Conservation (phyloP, 1,140 invertebrate species). For the Mercenaria mercenaria region DNA sequence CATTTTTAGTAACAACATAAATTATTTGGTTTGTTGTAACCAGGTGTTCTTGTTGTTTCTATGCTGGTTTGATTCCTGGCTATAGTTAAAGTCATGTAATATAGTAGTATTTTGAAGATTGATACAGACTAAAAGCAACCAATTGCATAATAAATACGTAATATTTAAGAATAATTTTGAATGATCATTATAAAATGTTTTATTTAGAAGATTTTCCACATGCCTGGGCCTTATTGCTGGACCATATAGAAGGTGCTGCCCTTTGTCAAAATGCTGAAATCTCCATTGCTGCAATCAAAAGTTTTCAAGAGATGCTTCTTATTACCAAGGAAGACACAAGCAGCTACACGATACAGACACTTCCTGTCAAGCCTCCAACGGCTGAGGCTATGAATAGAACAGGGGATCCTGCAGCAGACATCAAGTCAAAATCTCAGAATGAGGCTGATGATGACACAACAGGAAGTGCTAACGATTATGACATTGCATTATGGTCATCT, state of each 20-base stretch:
- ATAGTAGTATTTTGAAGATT: too few relatives aligned
- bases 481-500: conserved; percentile 90
- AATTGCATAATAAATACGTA: too few relatives aligned
- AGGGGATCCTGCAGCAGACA: conserved; percentile 63
- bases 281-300: conserved; percentile 97
- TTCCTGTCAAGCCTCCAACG: conserved; percentile 75
- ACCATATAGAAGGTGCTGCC: conserved; percentile 97
- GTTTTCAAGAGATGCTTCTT: conserved; percentile 95
- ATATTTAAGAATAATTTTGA: too few relatives aligned
- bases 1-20: too few relatives aligned
- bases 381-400: conserved; percentile 79
- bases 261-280: conserved; percentile 97
- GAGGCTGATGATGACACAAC: conserved; percentile 52
- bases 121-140: too few relatives aligned
- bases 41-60: too few relatives aligned
- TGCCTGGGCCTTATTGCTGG: conserved; percentile 96
- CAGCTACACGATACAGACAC: conserved; percentile 49
- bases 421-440: conserved; percentile 54
- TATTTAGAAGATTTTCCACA: conserved; percentile 93
- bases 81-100: too few relatives aligned
- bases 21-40: too few relatives aligned
- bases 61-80: too few relatives aligned
- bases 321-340: conserved; percentile 73
- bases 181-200: background rate
- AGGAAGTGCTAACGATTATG: conserved; percentile 74